Evolutionary conservation across 1,140 invertebrate genomes (phyloP).

Genomic region (Drosophila hydei): DNA sequence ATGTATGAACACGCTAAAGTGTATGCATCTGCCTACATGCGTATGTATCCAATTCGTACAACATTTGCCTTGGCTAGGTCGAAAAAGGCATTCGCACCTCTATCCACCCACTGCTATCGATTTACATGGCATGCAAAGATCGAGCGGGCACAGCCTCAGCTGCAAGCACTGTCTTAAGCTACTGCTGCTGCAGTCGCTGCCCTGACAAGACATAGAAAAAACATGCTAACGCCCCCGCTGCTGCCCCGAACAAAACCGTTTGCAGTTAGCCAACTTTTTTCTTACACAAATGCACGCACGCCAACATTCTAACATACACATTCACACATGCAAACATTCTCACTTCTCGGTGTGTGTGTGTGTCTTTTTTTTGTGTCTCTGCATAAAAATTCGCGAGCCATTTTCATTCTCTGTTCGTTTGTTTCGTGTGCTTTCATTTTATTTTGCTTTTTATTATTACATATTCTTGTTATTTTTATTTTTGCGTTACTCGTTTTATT

Average conservation of each 20-base stretch:
- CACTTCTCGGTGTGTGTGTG: not conserved
- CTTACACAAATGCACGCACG: conserved; percentile 16
- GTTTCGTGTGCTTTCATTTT: conserved; percentile 68
- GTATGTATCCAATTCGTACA: conserved; percentile 13
- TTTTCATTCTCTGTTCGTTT: conserved; percentile 45
- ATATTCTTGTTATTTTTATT: conserved; percentile 69
- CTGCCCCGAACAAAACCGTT: conserved; percentile 6
- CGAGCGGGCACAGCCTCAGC: not conserved
- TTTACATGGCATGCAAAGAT: conserved; percentile 25
- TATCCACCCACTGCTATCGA: conserved; percentile 14
- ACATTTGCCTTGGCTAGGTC: conserved; percentile 29
- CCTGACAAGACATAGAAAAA: conserved; percentile 8
- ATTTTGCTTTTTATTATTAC: conserved; percentile 52
- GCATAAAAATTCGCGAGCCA: conserved; percentile 63
- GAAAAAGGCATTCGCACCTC: not conserved
- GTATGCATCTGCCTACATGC: no score
- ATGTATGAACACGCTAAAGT: no score
- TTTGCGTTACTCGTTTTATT: conserved; percentile 52
- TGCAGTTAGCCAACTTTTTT: conserved; percentile 19
- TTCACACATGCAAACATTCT: conserved; percentile 1
- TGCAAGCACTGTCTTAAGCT: conserved; percentile 23
- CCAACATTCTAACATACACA: not conserved
- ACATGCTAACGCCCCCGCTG: conserved; percentile 26
- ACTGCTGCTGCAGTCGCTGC: conserved; percentile 23
- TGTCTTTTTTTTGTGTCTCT: conserved; percentile 25